These are phyloP conservation scores for Tetrax tetrax DNA, from an alignment of 2,113 vertebrate species.

Conservation along the genomic window DNA sequence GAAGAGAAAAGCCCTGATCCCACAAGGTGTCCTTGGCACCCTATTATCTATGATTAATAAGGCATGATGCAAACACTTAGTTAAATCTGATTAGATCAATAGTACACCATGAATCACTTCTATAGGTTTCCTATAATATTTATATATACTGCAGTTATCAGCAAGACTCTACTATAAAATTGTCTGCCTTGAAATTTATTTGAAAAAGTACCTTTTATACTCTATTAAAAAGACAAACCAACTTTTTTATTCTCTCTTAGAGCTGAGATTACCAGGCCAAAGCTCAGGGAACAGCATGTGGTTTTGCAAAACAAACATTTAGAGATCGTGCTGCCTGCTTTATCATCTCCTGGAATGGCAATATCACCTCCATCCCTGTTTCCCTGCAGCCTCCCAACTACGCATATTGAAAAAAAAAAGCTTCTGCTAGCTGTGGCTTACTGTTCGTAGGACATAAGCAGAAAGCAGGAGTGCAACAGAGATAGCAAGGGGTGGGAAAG, in stretches of 20 bases:
- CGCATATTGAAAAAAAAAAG: fast-evolving
- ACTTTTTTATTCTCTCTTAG: background rate
- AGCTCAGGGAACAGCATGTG: background rate
- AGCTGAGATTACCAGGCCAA: background rate
- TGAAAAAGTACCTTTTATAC: slow-evolving; percentile 27
- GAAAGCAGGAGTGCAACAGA: background rate
- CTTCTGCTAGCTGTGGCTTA: background rate
- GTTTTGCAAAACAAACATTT: background rate
- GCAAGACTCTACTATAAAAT: slow-evolving; percentile 36
- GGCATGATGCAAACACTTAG: slow-evolving; percentile 54
- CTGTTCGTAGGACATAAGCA: background rate
- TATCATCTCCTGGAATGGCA: background rate
- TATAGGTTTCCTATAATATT: slow-evolving; percentile 56
- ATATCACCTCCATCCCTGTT: background rate
- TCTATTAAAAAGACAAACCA: slow-evolving; percentile 19
- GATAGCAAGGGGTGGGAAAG: background rate
- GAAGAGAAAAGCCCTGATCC: background rate
- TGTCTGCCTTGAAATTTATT: slow-evolving; percentile 23
- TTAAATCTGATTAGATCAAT: slow-evolving; percentile 60
- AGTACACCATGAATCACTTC: slow-evolving; percentile 41
- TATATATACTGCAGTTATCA: slow-evolving; percentile 39
- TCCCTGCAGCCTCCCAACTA: background rate
- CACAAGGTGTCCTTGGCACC: slow-evolving; percentile 39
- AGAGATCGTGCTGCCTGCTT: background rate
- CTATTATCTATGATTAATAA: slow-evolving; percentile 63